Evolutionary conservation across 2,113 vertebrate genomes (phyloP).

Genomic region (Malurus alboscapulatus): DNA sequence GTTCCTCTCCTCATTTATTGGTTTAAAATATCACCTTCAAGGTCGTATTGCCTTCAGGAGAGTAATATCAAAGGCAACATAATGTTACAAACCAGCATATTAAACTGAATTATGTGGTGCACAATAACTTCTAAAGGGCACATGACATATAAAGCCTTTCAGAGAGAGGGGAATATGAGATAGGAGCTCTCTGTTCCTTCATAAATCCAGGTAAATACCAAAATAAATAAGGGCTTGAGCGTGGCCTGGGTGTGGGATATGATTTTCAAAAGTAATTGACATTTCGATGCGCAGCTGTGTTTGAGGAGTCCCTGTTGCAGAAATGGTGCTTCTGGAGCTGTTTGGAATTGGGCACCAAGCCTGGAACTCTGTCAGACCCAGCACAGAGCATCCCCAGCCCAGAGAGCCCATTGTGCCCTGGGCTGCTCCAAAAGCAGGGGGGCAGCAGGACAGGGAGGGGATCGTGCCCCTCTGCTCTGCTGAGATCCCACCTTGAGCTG

Average conservation of each 20-base stretch:
- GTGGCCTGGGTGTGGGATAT: neutral
- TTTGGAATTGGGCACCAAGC: neutral
- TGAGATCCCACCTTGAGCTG: neutral
- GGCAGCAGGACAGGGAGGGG: neutral
- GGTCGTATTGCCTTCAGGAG: conserved; percentile 18
- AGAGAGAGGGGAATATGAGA: neutral
- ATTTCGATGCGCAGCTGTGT: neutral
- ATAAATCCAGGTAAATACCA: conserved; percentile 2
- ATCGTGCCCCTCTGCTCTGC: neutral
- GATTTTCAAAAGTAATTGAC: neutral
- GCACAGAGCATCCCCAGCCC: accelerated
- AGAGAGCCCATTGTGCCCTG: too few species aligned
- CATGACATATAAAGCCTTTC: neutral
- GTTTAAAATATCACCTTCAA: conserved; percentile 45
- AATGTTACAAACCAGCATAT: conserved; percentile 26
- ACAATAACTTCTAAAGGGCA: conserved; percentile 49
- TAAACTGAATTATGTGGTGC: conserved; percentile 34
- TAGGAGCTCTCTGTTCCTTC: neutral
- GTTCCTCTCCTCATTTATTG: conserved; percentile 10
- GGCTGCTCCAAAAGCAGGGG: neutral
- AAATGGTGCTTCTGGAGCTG: neutral
- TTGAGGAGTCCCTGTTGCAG: neutral
- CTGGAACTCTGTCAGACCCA: neutral
- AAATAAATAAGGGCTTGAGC: neutral
- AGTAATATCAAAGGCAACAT: conserved; percentile 12